Percentiles rank a stretch among this genome's conserved stretches.
These are phyloP conservation scores for Oriolus oriolus DNA, from an alignment of 2,113 vertebrate species.

Conservation along the genomic window DNA sequence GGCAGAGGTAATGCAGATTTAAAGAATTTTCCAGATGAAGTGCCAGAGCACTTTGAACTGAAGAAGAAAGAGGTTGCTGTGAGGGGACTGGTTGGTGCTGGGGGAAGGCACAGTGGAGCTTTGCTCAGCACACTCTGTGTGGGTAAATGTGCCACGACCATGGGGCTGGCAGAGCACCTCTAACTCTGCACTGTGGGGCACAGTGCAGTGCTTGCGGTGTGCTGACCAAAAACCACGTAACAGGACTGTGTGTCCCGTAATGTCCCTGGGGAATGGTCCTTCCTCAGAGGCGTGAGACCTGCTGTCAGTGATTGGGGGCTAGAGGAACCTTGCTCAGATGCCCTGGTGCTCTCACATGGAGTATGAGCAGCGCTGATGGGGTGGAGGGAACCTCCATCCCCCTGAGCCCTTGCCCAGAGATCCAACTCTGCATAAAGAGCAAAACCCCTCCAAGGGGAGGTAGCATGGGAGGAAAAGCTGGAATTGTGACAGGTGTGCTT, in stretches of 20 bases:
- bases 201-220: rapidly evolving
- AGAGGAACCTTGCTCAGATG: background rate
- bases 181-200: background rate
- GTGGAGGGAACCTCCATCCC: background rate
- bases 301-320: rapidly evolving
- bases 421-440: background rate
- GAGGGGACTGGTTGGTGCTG: background rate
- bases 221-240: rapidly evolving
- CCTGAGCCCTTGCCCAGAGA: background rate
- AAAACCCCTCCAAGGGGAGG: background rate
- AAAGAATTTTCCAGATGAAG: constrained; percentile 71
- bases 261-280: background rate
- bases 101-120: background rate
- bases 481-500: rapidly evolving
- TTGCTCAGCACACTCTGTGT: background rate
- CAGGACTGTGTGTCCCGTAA: rapidly evolving
- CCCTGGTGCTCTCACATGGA: background rate
- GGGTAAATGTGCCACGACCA: background rate
- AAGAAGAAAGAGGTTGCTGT: constrained; percentile 62
- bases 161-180: background rate
- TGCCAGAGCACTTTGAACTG: constrained; percentile 66
- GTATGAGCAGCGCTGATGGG: rapidly evolving
- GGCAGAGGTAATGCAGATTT: constrained; percentile 73
- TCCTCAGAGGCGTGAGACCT: background rate
- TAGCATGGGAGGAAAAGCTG: background rate